phyloP scores from a whole-genome alignment of 2,888 invertebrate genomes.

The Frankliniella intonsa region DNA sequence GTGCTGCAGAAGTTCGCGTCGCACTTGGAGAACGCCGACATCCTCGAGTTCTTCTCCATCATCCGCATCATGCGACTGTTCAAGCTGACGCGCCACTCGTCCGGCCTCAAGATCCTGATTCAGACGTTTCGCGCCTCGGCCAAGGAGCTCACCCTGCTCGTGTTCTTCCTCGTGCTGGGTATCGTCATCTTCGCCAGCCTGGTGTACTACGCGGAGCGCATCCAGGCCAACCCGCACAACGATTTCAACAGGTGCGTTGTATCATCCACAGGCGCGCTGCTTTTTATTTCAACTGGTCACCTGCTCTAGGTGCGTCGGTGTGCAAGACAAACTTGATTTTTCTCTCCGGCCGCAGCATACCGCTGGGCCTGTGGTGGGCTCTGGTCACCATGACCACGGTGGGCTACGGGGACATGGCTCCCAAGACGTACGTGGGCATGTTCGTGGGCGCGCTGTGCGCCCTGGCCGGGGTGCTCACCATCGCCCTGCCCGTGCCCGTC shows the following conservation, averaged over 20 bases:
- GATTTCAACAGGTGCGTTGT: conserved; percentile 67
- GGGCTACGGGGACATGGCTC: conserved; percentile 98
- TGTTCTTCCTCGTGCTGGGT: conserved; percentile 96
- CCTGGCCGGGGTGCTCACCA: conserved; percentile 95
- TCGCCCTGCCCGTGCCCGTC: conserved; percentile 97
- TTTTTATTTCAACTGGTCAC: no score
- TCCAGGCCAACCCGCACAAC: conserved; percentile 91
- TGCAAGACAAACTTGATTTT: no score
- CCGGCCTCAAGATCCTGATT: conserved; percentile 95
- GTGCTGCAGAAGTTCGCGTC: conserved; percentile 82
- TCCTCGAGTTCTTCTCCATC: conserved; percentile 95
- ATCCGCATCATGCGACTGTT: conserved; percentile 97
- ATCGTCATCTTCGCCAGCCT: conserved; percentile 97
- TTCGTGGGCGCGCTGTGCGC: conserved; percentile 98
- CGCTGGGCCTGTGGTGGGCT: conserved; percentile 97
- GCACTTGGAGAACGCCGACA: conserved; percentile 89
- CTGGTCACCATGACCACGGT: conserved; percentile 98
- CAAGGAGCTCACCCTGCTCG: conserved; percentile 90
- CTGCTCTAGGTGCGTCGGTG: no score
- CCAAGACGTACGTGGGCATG: conserved; percentile 98
- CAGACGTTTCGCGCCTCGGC: conserved; percentile 97
- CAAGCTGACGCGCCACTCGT: conserved; percentile 94
- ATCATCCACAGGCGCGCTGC: no score
- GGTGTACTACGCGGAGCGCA: conserved; percentile 96
- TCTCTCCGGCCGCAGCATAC: conserved; percentile 64